Conservation (phyloP, 2,888 invertebrate genomes). For the Sarcophaga rosellei region DNA sequence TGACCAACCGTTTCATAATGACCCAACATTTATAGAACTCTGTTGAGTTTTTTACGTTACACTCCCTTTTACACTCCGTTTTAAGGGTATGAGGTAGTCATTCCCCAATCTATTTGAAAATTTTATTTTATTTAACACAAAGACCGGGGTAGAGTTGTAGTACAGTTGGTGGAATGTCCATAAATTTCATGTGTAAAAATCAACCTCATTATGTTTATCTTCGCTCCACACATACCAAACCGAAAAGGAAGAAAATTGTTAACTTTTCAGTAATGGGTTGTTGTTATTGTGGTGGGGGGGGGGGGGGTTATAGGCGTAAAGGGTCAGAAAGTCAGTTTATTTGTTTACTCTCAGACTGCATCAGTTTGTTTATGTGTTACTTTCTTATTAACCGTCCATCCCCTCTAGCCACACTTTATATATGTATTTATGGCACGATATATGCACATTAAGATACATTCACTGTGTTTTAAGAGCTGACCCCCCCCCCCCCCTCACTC, state of each 20-base stretch:
- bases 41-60: constrained; percentile 67
- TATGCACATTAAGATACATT: constrained; percentile 55
- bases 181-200: constrained; percentile 57
- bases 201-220: constrained; percentile 63
- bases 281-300: neutral
- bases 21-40: constrained; percentile 75
- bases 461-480: neutral
- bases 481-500: neutral
- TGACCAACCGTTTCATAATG: constrained; percentile 70
- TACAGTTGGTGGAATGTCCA: neutral
- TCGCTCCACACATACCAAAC: constrained; percentile 16
- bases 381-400: neutral
- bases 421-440: constrained; percentile 57
- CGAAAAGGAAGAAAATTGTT: constrained; percentile 3
- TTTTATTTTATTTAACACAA: neutral
- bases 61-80: neutral
- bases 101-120: neutral
- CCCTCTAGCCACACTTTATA: neutral
- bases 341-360: neutral
- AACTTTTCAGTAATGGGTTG: constrained; percentile 15
- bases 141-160: neutral
- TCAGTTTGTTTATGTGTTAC: constrained; percentile 1
- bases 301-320: constrained; percentile 21
- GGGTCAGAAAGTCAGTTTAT: constrained; percentile 62
- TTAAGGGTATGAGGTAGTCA: neutral